A percentile compares a stretch with the other conserved stretches of the same genome.
phyloP scores from a whole-genome alignment of 1,140 invertebrate species.

The Cyclina sinensis region DNA sequence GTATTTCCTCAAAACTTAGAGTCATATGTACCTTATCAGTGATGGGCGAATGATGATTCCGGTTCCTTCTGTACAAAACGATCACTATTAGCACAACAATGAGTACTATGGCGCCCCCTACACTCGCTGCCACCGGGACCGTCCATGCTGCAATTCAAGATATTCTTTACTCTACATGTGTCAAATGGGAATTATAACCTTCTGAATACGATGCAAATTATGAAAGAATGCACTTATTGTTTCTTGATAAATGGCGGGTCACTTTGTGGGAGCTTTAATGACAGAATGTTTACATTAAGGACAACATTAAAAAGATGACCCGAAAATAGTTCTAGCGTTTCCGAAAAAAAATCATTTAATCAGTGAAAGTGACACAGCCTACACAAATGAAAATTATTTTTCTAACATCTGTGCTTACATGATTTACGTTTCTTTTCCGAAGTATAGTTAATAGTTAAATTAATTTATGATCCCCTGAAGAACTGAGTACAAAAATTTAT shows the following conservation, averaged over 20 bases:
- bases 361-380: no score
- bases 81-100: neutral
- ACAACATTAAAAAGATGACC: neutral
- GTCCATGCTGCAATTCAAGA: neutral
- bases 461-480: no score
- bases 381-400: no score
- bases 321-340: neutral
- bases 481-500: no score
- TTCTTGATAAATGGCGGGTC: neutral
- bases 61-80: neutral
- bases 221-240: neutral
- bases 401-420: no score
- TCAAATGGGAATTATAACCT: no score
- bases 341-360: no score
- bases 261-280: neutral
- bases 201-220: no score
- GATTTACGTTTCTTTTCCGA: no score
- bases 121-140: neutral
- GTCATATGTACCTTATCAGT: neutral
- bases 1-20: neutral
- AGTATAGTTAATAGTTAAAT: no score
- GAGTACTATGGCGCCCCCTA: slow-evolving; percentile 6
- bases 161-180: neutral
- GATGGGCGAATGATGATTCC: neutral
- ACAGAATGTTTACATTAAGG: neutral